phyloP scores from a whole-genome alignment of 1,140 invertebrate species.

The Agraylea sexmaculata region DNA sequence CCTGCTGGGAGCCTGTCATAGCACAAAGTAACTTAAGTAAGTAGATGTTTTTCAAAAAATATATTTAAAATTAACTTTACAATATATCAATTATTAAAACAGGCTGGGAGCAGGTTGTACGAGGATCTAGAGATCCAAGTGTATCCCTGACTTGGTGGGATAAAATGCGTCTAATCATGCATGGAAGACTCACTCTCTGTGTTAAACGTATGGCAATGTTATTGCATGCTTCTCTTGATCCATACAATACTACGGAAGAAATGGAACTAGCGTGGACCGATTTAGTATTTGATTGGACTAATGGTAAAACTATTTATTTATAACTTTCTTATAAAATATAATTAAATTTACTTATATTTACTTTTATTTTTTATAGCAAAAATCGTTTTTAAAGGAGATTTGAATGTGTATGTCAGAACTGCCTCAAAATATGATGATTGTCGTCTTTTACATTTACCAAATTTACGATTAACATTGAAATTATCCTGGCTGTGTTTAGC shows the following conservation, averaged over 20 bases:
- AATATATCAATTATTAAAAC: slow-evolving; percentile 14
- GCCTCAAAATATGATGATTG: slow-evolving; percentile 98
- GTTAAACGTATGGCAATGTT: slow-evolving; percentile 77
- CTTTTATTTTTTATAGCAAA: slow-evolving; percentile 45
- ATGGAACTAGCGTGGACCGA: slow-evolving; percentile 95
- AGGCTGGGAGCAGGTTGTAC: slow-evolving; percentile 72
- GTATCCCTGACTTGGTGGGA: slow-evolving; percentile 94
- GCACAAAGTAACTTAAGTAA: slow-evolving; percentile 86
- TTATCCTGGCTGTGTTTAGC: slow-evolving; percentile 85
- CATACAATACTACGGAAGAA: slow-evolving; percentile 97
- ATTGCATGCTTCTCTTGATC: slow-evolving; percentile 90
- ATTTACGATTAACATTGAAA: slow-evolving; percentile 73
- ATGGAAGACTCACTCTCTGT: slow-evolving; percentile 82
- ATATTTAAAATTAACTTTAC: neutral
- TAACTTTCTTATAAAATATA: neutral
- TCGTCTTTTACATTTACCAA: slow-evolving; percentile 79
- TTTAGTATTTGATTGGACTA: slow-evolving; percentile 90
- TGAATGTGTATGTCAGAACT: slow-evolving; percentile 83
- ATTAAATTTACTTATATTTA: no score
- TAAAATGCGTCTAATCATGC: slow-evolving; percentile 84
- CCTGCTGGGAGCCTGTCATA: slow-evolving; percentile 97
- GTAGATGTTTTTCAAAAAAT: slow-evolving; percentile 21
- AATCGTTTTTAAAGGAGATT: slow-evolving; percentile 74
- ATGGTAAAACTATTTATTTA: slow-evolving; percentile 44
- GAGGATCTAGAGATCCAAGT: slow-evolving; percentile 86